Base-by-base conservation (phyloP, 2,888 invertebrate genomes). In the Limnephilus lunatus region DNA sequence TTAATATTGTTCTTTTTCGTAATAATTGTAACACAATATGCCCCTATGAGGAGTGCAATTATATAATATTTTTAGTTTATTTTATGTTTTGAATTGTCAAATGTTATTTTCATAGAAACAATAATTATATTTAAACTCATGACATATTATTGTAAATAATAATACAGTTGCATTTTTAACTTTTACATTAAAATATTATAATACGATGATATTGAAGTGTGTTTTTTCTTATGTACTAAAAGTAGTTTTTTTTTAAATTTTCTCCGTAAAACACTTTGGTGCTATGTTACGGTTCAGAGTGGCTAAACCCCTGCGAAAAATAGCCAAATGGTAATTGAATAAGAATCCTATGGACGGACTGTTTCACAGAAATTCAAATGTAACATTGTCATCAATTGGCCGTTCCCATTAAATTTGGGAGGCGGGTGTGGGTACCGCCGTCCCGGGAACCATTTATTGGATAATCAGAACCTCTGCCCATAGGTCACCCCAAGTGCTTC, bases 101-200 rank as follows among this genome's bases (percentile, higher is more conserved):
- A 90, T 81, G 82, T 39, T 90, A 82, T 90, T 90, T 90, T 82
- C 82, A 48, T 48, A 35, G 53, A 89, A 82, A 89, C 81, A 89
- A 81, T 81, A 30, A 89, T 89, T 89, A 89, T 90, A 81, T 53
- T 90, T 82, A 90, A 90, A 90, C 82, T 90, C 90, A 90, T 90
- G 90, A 90, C 90, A 90, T 80, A 89, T 89, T 86, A 86, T 89
- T 90, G 90, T 90, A 90, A 82, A 90, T 89, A 89, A 48, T 68
- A 68, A 88, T 80, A 90, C 53, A 44, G 31, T 90, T 88, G 90
- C 90, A 90, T 90, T 90, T 90, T 89, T 44, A 81, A 89, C 89
- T 89, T 89, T 90, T 90, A 90, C 89, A 89, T 90, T 82, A 81
- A 90, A 90, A 90, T 81, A 89, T 80, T 81, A 89, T 80, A 90